Evolutionary conservation across 37 sponge, comb jelly and placozoan species (phyloP).

Genomic region (Oopsacas minuta): DNA sequence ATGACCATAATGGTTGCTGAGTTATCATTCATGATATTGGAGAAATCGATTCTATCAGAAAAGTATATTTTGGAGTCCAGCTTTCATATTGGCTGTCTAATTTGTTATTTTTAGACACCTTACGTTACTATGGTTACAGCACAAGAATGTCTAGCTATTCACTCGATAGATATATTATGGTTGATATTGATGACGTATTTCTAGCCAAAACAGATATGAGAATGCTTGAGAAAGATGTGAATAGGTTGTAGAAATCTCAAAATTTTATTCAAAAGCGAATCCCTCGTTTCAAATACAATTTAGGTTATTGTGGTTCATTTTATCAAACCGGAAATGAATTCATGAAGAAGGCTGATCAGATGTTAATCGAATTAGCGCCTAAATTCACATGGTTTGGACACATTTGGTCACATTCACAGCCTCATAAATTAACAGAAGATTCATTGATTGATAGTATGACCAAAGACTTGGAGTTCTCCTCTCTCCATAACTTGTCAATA

Average conservation of each 20-base stretch:
- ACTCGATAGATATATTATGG: constrained; percentile 35
- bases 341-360: constrained; percentile 16
- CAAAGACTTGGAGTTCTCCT: constrained; percentile 49
- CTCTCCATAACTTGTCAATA: constrained; percentile 23
- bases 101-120: constrained; percentile 44
- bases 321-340: not conserved
- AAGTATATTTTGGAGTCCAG: constrained; percentile 33
- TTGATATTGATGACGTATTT: constrained; percentile 87
- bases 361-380: constrained; percentile 24
- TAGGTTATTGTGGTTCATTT: not conserved
- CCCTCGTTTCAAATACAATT: not conserved
- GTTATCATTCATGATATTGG: constrained; percentile 20
- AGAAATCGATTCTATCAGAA: constrained; percentile 20
- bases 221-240: constrained; percentile 37
- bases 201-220: constrained; percentile 35
- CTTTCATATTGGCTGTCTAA: constrained; percentile 35
- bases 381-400: constrained; percentile 78
- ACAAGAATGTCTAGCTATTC: not conserved
- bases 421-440: constrained; percentile 22
- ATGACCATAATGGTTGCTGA: not conserved
- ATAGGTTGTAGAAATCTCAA: constrained; percentile 21
- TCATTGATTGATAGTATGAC: constrained; percentile 22
- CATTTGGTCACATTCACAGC: constrained; percentile 43
- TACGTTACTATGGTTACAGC: constrained; percentile 18
- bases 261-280: not conserved